Conservation (phyloP, 2,888 invertebrate genomes). For the Artemia sp. region DNA sequence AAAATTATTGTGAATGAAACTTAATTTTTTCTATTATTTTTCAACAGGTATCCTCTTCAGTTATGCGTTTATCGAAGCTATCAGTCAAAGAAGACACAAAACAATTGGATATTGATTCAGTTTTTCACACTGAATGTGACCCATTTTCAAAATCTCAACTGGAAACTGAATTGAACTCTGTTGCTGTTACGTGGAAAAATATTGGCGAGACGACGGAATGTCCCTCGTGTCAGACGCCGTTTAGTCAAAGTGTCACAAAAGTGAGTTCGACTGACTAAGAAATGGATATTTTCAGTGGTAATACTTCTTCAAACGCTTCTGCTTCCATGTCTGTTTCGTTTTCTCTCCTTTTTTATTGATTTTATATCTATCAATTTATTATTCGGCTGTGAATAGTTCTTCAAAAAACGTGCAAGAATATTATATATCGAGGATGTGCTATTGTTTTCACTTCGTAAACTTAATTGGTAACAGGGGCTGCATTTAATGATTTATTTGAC, state of each 20-base stretch:
- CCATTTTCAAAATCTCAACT: background rate
- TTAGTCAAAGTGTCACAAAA: constrained; percentile 12
- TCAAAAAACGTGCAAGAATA: no score
- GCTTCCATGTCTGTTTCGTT: no score
- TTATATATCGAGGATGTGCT: no score
- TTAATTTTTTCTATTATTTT: background rate
- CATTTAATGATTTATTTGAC: no score
- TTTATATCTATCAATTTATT: no score
- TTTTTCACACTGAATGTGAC: background rate
- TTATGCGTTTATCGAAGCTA: constrained; percentile 4
- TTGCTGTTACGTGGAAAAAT: background rate
- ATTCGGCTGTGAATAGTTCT: no score
- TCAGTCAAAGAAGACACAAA: constrained; percentile 11
- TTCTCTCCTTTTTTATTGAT: no score
- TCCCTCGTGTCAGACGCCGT: constrained; percentile 9
- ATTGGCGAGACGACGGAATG: background rate
- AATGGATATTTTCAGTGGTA: no score
- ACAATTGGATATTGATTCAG: background rate
- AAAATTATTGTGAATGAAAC: no score
- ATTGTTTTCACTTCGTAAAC: no score
- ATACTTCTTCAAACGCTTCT: no score
- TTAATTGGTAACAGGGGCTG: no score
- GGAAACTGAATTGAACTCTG: constrained; percentile 7
- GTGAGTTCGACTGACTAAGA: constrained; percentile 7
- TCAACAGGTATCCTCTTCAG: background rate